These are phyloP conservation scores for Andrena haemorrhoa DNA, from an alignment of 2,888 invertebrate species.

Conservation along the genomic window DNA sequence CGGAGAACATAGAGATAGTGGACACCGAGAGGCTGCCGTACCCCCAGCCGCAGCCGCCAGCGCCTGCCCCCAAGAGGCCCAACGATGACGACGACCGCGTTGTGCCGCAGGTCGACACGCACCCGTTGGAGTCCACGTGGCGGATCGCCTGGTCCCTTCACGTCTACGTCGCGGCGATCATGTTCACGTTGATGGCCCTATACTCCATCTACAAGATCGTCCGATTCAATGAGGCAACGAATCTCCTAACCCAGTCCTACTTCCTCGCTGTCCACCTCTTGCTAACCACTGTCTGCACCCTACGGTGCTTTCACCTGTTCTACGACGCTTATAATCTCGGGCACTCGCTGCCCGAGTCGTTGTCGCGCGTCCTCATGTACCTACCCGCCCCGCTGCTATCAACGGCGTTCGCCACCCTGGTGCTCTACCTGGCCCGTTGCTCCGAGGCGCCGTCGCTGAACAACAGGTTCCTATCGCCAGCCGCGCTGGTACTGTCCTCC, in stretches of 20 bases:
- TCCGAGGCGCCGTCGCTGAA: conserved; percentile 91
- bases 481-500: conserved; percentile 92
- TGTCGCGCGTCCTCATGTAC: conserved; percentile 93
- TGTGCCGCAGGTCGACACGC: conserved; percentile 84
- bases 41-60: conserved; percentile 82
- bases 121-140: conserved; percentile 88
- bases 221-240: conserved; percentile 93
- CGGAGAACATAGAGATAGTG: conserved; percentile 80
- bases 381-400: conserved; percentile 95
- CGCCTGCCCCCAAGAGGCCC: conserved; percentile 78
- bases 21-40: conserved; percentile 81
- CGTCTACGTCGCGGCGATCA: conserved; percentile 93
- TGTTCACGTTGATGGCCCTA: conserved; percentile 93
- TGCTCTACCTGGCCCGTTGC: conserved; percentile 93
- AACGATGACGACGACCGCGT: conserved; percentile 69
- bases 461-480: conserved; percentile 90
- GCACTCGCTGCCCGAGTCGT: conserved; percentile 90
- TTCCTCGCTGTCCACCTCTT: conserved; percentile 94
- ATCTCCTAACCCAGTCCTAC: conserved; percentile 94
- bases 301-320: conserved; percentile 94
- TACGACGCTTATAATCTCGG: conserved; percentile 97
- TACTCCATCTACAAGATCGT: conserved; percentile 95
- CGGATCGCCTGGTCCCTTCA: conserved; percentile 96
- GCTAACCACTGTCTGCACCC: conserved; percentile 92
- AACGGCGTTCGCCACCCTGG: conserved; percentile 95